Base-by-base conservation (phyloP, 2,797 vertebrate genomes). In the Lithobates pipiens region DNA sequence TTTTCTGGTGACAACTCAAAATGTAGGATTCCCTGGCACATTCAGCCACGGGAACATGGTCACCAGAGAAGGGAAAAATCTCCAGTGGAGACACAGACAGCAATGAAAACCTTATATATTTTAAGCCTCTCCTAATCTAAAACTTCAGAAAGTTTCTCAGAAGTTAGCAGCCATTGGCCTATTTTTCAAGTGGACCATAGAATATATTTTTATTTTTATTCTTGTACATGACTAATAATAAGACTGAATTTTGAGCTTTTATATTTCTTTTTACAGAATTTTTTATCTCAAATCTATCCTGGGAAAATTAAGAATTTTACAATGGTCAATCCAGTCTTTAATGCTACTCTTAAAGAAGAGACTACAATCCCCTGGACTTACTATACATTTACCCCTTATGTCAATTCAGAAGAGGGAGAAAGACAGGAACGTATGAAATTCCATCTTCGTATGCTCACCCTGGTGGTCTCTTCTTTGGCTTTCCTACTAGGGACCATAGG, bases 401-500 rank as follows among this genome's bases (percentile, higher is more conserved):
- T 10, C 1, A 11, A 67, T 29, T 10, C 27, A 29, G 27, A 71
- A 3, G 23, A 61, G 18, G 1, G 27, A 10, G 25, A 44, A 21
- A 6, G 3, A 46, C 4, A 15, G 4, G n/a, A 23, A 0, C 11
- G 13, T 32, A 9, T 3, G 23, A 0, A 2, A 23, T 73, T 21
- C 2, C 4, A 6, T 16, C 0, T 80, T 10, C 0, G 57, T 65
- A 21, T 57, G 0, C 77, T 80, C 63, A 93, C 95, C 36, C 82
- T 95, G 39, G 90, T 95, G 5, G 88, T 96, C 76, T 95, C 95
- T 89, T 93, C 88, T 80, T 65, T 96, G 88, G 95, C 93, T 65
- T 96, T 96, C 82, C 83, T 96, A 39, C 90, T 95, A 1, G 95
- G 95, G 18, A 95, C 96, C 27, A 90, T 94, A 0, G 95, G 95